phyloP scores from a whole-genome alignment of 2,888 invertebrate genomes.

The Trachelus troglodyta region DNA sequence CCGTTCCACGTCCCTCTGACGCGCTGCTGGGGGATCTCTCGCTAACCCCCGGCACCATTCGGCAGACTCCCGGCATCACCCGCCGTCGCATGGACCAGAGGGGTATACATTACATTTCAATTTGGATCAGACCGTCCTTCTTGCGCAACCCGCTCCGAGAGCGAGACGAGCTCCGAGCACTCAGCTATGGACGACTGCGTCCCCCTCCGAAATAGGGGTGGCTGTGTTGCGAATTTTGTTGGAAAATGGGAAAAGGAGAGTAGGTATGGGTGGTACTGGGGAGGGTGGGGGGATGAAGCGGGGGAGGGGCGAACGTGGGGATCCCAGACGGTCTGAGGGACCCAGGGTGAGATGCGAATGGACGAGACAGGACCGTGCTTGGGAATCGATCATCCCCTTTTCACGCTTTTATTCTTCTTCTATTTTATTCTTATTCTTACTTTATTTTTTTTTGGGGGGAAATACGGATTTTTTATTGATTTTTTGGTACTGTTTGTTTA shows the following conservation, averaged over 20 bases:
- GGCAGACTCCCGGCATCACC: constrained; percentile 27
- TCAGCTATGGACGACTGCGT: constrained; percentile 44
- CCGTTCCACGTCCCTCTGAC: neutral
- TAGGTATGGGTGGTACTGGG: neutral
- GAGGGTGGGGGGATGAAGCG: neutral
- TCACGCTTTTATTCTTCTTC: neutral
- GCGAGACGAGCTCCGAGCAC: constrained; percentile 40
- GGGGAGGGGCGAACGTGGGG: neutral
- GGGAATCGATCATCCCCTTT: constrained; percentile 9
- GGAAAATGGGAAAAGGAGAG: neutral
- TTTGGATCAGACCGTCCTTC: constrained; percentile 53
- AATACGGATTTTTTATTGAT: neutral
- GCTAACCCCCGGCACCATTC: constrained; percentile 25
- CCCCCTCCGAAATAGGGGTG: constrained; percentile 10
- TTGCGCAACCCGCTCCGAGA: constrained; percentile 8
- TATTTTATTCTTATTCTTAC: neutral
- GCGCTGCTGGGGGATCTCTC: constrained; percentile 8
- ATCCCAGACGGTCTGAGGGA: neutral
- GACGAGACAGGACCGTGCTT: neutral
- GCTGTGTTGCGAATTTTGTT: constrained; percentile 5
- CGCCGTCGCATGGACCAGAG: constrained; percentile 29
- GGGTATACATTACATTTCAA: constrained; percentile 61
- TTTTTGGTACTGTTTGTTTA: neutral
- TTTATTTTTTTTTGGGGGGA: neutral
- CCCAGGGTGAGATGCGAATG: neutral